Evolutionary conservation across 1,140 invertebrate species (phyloP), one percentile per base, ranked within the genome.

Genomic region (Wasmannia auropunctata): DNA sequence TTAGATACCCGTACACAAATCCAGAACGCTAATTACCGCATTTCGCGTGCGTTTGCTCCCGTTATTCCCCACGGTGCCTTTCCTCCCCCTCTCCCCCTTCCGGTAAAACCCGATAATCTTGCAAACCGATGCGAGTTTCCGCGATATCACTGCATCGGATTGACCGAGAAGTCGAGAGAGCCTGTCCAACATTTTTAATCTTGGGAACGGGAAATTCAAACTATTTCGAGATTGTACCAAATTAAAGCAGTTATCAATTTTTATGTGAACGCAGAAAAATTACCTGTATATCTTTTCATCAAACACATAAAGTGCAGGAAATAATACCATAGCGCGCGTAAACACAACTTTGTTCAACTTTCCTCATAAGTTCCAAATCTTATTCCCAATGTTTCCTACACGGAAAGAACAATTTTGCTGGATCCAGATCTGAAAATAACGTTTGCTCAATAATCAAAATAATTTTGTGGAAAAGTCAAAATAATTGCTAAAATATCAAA

Each of bases 1-100:
- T 83, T 62, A 72, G 79, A 83, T 46, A 72, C 28, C 51, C 11
- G 40, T 60, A 58, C 67, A 58, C 79, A 60, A 74, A 83, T 83
- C 79, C 79, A 83, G 67, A 72, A 40, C 67, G 65, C 79, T 83
- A 83, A 83, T 74, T 72, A 46, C 8, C 67, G 51, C 54, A 69
- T 69, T 69, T 69, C 62, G 63, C 79, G 37, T 58, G 79, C 67
- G 37, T 72, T 83, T 72, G 51, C 65, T 72, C 77, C 22, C 49
- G 63, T 69, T 80, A 54, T 46, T 54, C 22, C 22, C 62, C 37
- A 19, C 56, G 37, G 22, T 74, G 49, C 4, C 16, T 3, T 22
- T 19, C 25, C 28, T 43, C n/a, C 7, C 37, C 11, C 65, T 8
- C 25, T 19, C 25, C 37, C 4, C 37, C 11, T 25, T 4, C 28